These are phyloP conservation scores for Formicarius rufipectus DNA, from an alignment of 2,113 vertebrate genomes.

Conservation along the genomic window DNA sequence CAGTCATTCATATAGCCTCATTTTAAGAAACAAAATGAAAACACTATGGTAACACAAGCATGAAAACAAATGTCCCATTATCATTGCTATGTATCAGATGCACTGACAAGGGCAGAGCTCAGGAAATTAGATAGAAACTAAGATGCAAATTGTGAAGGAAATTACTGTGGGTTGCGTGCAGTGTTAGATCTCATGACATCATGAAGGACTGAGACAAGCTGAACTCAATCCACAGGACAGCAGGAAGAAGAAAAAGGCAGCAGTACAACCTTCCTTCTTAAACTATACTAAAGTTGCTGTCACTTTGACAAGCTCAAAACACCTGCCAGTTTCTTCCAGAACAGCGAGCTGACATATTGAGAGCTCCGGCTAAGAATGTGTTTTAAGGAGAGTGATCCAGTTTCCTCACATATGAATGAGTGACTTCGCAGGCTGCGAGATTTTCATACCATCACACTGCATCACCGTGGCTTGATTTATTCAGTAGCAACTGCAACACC, in stretches of 20 bases:
- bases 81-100: not conserved
- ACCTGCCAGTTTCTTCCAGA: constrained; percentile 24
- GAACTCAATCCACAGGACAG: not conserved
- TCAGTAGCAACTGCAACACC: constrained; percentile 79
- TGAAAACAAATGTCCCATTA: not conserved
- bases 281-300: not conserved
- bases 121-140: not conserved
- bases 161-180: not conserved
- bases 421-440: not conserved
- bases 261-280: not conserved
- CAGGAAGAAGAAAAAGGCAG: not conserved
- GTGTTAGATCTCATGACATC: not conserved
- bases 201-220: not conserved
- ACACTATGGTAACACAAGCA: not conserved
- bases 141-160: not conserved
- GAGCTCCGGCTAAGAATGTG: not conserved
- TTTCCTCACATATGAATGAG: constrained; percentile 21
- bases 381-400: constrained; percentile 3
- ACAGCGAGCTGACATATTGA: constrained; percentile 33
- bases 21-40: not conserved
- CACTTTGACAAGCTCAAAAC: not conserved
- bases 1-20: not conserved
- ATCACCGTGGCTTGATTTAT: constrained; percentile 74
- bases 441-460: constrained; percentile 37
- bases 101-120: not conserved